phyloP scores from a whole-genome alignment of 2,888 invertebrate species.

The Noctua fimbriata region DNA sequence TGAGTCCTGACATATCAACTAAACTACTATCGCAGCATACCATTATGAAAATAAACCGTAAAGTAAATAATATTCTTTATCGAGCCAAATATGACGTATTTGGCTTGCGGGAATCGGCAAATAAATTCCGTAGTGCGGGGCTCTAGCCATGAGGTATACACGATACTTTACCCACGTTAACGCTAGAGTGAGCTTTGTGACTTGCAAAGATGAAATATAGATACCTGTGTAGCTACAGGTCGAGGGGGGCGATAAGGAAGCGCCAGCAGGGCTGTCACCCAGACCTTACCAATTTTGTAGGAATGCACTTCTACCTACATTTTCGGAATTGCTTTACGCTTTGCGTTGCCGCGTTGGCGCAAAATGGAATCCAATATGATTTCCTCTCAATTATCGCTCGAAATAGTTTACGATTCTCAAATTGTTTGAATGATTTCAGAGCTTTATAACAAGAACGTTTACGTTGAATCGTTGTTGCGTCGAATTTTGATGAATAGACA shows the following conservation, averaged over 20 bases:
- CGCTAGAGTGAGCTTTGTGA: constrained; percentile 65
- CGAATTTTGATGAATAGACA: neutral
- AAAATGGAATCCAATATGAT: constrained; percentile 33
- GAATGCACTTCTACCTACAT: constrained; percentile 35
- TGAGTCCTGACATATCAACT: neutral
- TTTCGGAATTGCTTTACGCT: constrained; percentile 13
- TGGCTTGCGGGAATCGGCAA: constrained; percentile 33
- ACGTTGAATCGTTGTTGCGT: neutral
- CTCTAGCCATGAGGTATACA: constrained; percentile 11
- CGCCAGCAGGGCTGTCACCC: constrained; percentile 15
- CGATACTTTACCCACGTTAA: constrained; percentile 46
- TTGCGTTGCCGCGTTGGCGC: constrained; percentile 14
- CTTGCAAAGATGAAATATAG: constrained; percentile 63
- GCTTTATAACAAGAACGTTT: neutral
- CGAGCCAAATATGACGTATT: constrained; percentile 19
- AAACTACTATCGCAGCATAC: neutral
- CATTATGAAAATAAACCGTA: constrained; percentile 34
- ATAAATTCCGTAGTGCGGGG: constrained; percentile 30
- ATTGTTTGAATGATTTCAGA: constrained; percentile 33
- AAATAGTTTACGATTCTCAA: constrained; percentile 38
- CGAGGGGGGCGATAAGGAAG: constrained; percentile 22
- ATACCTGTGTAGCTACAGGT: constrained; percentile 10
- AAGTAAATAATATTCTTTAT: constrained; percentile 17
- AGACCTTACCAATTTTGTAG: constrained; percentile 15
- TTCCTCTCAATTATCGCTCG: constrained; percentile 18